phyloP scores from a whole-genome alignment of 2,113 vertebrate species.

The Tragelaphus imberbis region DNA sequence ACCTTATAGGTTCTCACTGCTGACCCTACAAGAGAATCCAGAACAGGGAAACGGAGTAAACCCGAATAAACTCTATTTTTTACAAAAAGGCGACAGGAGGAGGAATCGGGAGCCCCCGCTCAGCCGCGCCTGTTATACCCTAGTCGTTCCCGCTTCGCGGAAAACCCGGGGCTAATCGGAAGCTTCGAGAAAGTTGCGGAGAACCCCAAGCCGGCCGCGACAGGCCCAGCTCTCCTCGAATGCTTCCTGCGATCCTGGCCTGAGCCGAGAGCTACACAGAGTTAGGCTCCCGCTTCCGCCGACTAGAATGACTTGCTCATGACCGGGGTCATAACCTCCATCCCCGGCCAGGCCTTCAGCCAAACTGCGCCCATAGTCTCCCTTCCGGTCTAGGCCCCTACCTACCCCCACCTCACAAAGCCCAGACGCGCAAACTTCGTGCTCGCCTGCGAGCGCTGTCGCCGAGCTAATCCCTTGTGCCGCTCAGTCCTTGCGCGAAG shows the following conservation, averaged over 20 bases:
- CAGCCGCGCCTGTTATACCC: rapidly evolving
- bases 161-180: rapidly evolving
- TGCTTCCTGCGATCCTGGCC: neutral
- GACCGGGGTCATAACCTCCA: neutral
- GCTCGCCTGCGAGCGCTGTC: rapidly evolving
- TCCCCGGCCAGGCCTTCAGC: no score
- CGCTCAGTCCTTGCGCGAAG: neutral
- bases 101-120: rapidly evolving
- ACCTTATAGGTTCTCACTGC: neutral
- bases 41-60: neutral
- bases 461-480: no score
- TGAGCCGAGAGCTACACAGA: neutral
- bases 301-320: neutral
- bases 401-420: neutral
- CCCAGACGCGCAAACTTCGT: neutral
- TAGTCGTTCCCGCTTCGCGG: rapidly evolving
- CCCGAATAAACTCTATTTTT: neutral
- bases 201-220: rapidly evolving
- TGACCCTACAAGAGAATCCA: neutral
- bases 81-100: rapidly evolving
- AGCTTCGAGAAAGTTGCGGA: neutral
- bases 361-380: neutral
- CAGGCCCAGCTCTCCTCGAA: no score
- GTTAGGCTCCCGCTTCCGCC: neutral
- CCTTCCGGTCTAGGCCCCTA: no score